Base-by-base conservation (phyloP, 2,797 vertebrate species). In the Neopelma chrysocephalum region DNA sequence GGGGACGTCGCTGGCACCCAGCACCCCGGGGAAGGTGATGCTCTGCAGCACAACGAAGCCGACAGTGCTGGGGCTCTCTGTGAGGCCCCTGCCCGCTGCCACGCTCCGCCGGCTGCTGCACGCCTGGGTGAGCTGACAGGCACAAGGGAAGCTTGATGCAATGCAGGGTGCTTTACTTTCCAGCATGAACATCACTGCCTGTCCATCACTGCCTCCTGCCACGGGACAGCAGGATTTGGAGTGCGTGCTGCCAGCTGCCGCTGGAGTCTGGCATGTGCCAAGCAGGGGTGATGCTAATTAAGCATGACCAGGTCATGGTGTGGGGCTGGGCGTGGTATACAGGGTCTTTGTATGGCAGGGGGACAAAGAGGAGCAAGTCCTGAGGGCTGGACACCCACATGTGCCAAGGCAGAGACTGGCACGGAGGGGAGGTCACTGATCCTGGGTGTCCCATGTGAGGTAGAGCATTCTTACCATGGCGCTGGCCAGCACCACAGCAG, bases 121-220 rank as follows among this genome's bases (percentile, higher is more conserved):
- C 0, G 1, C 53, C 73, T 16, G 34, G 36, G 29, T 0, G 2
- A 73, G 48, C 64, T 29, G 15, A 25, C 0, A 0, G 75, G 38
- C 75, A 26, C 16, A 7, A 25, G 34, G 45, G 86, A 92, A 45
- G 69, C 50, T 57, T 6, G 40, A 32, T 17, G 71, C 19, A 6
- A 12, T 0, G 2, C 17, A 13, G 42, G 48, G 54, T 22, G 31
- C 77, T 76, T 82, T 43, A 29, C 40, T 31, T 48, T 3, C 34
- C 48, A 42, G n/a, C 19, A 10, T 1, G 38, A 82, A 48, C 53
- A 58, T 25, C 32, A 3, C 62, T 48, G 38, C 26, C 20, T 36
- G 11, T 60, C 65, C 7, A 7, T 38, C 6, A 2, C 66, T 34
- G 23, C 53, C 69, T 72, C 5, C 6, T 4, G 6, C 26, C 2